Evolutionary conservation across 2,888 invertebrate genomes (phyloP).

Genomic region (Leptarthrus brevirostris): DNA sequence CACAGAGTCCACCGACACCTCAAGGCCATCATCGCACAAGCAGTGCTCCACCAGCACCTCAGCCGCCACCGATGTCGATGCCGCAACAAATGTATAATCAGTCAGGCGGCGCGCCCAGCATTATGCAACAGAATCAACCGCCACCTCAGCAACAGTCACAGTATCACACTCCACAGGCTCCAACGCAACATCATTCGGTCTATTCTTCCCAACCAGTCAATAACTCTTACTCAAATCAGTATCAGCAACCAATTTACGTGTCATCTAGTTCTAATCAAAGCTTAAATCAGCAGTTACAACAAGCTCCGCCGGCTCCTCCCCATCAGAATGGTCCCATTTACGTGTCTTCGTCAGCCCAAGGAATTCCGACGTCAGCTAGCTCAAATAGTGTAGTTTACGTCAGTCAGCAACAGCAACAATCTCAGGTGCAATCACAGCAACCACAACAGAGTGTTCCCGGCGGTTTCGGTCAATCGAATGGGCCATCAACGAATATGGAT

Average conservation of each 20-base stretch:
- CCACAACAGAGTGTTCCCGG: constrained; percentile 61
- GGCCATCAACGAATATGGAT: constrained; percentile 57
- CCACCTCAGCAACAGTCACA: constrained; percentile 62
- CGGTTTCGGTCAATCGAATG: constrained; percentile 68
- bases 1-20: constrained; percentile 71
- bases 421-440: constrained; percentile 53
- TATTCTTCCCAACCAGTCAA: constrained; percentile 61
- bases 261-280: constrained; percentile 70
- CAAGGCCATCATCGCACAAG: constrained; percentile 73
- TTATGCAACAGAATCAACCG: constrained; percentile 50
- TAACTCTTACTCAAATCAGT: constrained; percentile 62
- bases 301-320: constrained; percentile 59
- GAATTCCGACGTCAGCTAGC: constrained; percentile 65
- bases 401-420: constrained; percentile 61
- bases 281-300: constrained; percentile 62
- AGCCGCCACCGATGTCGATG: constrained; percentile 62
- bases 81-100: constrained; percentile 59
- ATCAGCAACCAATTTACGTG: constrained; percentile 66
- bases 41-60: constrained; percentile 68
- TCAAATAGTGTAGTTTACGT: constrained; percentile 65
- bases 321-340: constrained; percentile 59
- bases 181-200: constrained; percentile 59
- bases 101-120: constrained; percentile 9
- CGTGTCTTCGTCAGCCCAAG: constrained; percentile 62
- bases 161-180: constrained; percentile 61